Percentiles rank a stretch among this genome's conserved stretches.
phyloP scores from a whole-genome alignment of 2,113 vertebrate species.

The Himantopus leucocephalus region DNA sequence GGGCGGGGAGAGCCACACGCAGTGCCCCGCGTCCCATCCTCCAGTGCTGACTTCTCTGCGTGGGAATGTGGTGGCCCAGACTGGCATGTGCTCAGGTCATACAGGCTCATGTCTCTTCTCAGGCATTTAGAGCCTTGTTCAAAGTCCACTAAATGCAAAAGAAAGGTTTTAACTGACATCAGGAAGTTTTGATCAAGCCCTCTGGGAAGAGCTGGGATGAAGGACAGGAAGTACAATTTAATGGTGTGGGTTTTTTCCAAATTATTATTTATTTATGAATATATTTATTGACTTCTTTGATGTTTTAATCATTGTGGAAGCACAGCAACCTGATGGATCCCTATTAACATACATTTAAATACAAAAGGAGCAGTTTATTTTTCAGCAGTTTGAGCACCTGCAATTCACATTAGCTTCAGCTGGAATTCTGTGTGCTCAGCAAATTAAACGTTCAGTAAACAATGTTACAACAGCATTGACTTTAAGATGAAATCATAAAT shows the following conservation, averaged over 20 bases:
- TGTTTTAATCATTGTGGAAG: constrained; percentile 27
- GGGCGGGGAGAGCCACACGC: not conserved
- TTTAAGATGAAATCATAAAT: constrained; percentile 46
- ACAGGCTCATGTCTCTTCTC: not conserved
- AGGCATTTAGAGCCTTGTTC: not conserved
- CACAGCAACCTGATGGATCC: not conserved
- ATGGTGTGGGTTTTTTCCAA: not conserved
- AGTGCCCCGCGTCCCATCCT: rapidly evolving
- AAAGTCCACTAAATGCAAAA: not conserved
- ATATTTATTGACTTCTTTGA: constrained; percentile 11
- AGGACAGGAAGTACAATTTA: not conserved
- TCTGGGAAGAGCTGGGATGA: not conserved
- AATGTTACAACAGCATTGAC: constrained; percentile 8
- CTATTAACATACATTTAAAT: constrained; percentile 41
- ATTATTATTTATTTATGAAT: constrained; percentile 4
- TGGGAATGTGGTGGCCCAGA: rapidly evolving
- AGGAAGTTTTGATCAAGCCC: not conserved
- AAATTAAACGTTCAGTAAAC: constrained; percentile 37
- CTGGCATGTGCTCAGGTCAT: not conserved
- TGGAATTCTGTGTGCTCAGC: constrained; percentile 37
- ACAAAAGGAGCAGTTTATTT: constrained; percentile 25
- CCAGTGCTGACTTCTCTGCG: not conserved
- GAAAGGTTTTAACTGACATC: not conserved
- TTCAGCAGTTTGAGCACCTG: constrained; percentile 28
- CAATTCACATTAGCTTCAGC: constrained; percentile 7